Evolutionary conservation across 2,888 invertebrate genomes (phyloP), one percentile per base, ranked within the genome.

Genomic region (Euphydryas editha): DNA sequence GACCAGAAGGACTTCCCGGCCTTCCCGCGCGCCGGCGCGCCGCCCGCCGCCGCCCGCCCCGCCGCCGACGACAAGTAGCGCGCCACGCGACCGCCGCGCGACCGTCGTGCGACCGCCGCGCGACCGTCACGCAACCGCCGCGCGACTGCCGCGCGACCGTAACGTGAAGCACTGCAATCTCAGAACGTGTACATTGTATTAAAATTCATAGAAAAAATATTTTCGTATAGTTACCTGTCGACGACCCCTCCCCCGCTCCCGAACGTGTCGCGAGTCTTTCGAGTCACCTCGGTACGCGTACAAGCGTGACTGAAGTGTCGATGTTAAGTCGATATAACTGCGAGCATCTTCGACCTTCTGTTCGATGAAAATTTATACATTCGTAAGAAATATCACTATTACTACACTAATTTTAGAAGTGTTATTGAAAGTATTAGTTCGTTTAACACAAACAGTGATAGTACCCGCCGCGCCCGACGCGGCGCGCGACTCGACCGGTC

Each of bases 1-100:
- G 97, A 97, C 90, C 96, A 96, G 75, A 91, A 94, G 74, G 97
- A 97, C 92, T 97, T 97, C 90, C 97, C 97, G 76, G 97, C 97
- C 72, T 95, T 97, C 80, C 95, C 30, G 30, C 30, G 30, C 30
- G 30, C 30, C 30, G 30, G 95, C 79, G 70, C 78, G 37, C 59
- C 69, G 69, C 42, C 72, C 63, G 61, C 72, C 59, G 21, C 71
- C 60, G 46, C 59, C 30, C 36, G 61, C 39, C 37, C 72, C 37
- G 54, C 66, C 51, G 54, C 73, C 66, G 67, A 72, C 67, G 44
- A 56, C 64, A 63, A 74, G 47, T 55, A 58, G 59, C 44, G 58
- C 24, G 37, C 4, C 30, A 8, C 30, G 30, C 42, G 24, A 6
- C 51, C 54, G 24, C 18, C 47, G 51, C 59, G 11, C 58, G n/a